Base-by-base conservation (phyloP, 37 sponge, comb jelly and placozoan genomes). In the Cliona cf. orientalis region DNA sequence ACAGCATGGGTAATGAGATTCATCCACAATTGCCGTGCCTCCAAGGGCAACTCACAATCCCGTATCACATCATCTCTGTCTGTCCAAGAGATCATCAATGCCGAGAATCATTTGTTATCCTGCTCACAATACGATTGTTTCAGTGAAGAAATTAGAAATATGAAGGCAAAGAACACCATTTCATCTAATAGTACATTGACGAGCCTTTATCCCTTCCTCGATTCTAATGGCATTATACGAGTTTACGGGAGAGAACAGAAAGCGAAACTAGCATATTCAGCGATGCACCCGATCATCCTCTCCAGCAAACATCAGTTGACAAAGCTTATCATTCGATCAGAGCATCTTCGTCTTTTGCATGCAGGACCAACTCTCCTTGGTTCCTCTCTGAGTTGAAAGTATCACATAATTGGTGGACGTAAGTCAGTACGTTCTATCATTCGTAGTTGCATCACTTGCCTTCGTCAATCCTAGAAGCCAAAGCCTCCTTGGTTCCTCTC, bases 1-100 rank as follows among this genome's bases (percentile, higher is more conserved):
- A 44, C 57, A 46, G 80, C 80, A 14, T 80, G 80, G 80, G 34
- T 67, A 12, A 40, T 69, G 39, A 31, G 80, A 33, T 80, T 80
- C 66, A 49, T 66, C 19, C 26, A 80, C 25, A 80, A 80, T 68
- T 80, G 80, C 39, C 38, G n/a, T n/a, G n/a, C n/a, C n/a, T n/a
- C 42, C 25, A 77, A 74, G 19, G 14, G 35, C 12, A 34, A 28
- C 21, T 28, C 59, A 34, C 56, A 58, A 12, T 74, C 35, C 57
- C 58, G 28, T 17, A 74, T 59, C 34, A 74, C 5, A 23, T 23
- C 32, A 32, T 34, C 28, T n/a, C n/a, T n/a, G n/a, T n/a, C n/a
- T n/a, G n/a, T n/a, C n/a, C n/a, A n/a, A n/a, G n/a, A n/a, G 38
- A 23, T 57, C 34, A 23, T 55, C 35, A 14, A 12, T 31, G 57